phyloP scores from a whole-genome alignment of 2,888 invertebrate species.

The Ormyrus pomaceus region DNA sequence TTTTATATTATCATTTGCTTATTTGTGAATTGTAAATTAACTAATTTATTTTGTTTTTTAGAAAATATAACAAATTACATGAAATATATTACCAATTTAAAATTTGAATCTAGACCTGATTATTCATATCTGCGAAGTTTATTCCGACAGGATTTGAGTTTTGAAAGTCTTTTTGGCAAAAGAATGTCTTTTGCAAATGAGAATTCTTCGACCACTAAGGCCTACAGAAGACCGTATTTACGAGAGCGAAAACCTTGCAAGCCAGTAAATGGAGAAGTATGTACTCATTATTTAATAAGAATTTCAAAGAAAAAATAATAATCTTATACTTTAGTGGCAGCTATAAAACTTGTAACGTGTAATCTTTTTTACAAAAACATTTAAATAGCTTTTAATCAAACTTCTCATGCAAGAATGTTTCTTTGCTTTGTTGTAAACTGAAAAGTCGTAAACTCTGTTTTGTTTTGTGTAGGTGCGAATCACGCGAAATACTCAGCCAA shows the following conservation, averaged over 20 bases:
- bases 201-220: slow-evolving; percentile 65
- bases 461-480: slow-evolving; percentile 66
- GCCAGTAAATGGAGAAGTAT: slow-evolving; percentile 72
- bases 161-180: slow-evolving; percentile 66
- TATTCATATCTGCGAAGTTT: slow-evolving; percentile 76
- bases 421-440: slow-evolving; percentile 4
- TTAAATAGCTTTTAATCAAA: neutral
- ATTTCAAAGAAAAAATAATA: neutral
- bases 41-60: slow-evolving; percentile 54
- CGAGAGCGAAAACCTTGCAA: slow-evolving; percentile 72
- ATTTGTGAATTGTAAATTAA: slow-evolving; percentile 9
- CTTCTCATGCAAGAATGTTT: slow-evolving; percentile 12
- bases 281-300: slow-evolving; percentile 23
- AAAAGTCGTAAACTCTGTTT: neutral
- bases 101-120: slow-evolving; percentile 77
- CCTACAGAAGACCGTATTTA: slow-evolving; percentile 68
- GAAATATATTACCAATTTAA: slow-evolving; percentile 75
- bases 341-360: neutral
- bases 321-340: no score
- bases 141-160: slow-evolving; percentile 71
- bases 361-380: neutral
- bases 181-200: slow-evolving; percentile 67
- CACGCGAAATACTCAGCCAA: slow-evolving; percentile 69
- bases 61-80: slow-evolving; percentile 74
- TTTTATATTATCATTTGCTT: slow-evolving; percentile 16